A percentile compares a stretch with the other conserved stretches of the same genome.
Conservation (phyloP, 2,888 invertebrate genomes). For the Coleophora deauratella region DNA sequence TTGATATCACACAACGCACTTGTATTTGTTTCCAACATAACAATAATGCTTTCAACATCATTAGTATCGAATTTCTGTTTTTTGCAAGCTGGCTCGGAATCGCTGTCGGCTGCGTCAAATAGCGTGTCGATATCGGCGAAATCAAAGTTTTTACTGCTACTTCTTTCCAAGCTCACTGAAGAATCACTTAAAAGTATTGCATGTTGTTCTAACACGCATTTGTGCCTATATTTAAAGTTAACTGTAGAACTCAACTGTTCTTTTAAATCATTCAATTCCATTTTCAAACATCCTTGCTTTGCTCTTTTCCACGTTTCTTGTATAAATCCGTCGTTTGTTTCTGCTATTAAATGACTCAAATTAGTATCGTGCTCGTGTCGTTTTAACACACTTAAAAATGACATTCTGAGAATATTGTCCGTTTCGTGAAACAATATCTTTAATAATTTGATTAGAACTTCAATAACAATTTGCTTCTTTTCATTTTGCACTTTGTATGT, state of each 20-base stretch:
- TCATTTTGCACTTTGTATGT: constrained; percentile 21
- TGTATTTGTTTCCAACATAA: constrained; percentile 38
- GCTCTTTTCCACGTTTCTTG: constrained; percentile 21
- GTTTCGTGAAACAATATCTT: constrained; percentile 25
- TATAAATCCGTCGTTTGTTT: constrained; percentile 22
- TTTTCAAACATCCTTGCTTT: neutral
- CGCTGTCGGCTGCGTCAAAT: constrained; percentile 32
- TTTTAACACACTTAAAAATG: constrained; percentile 22
- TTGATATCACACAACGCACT: constrained; percentile 31
- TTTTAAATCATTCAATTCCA: constrained; percentile 13
- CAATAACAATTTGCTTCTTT: constrained; percentile 22
- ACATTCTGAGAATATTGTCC: constrained; percentile 25
- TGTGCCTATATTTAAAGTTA: constrained; percentile 29
- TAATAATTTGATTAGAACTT: constrained; percentile 24
- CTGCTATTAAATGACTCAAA: too few relatives aligned
- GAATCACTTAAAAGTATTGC: constrained; percentile 8
- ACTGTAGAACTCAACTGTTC: constrained; percentile 17
- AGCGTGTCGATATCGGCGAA: constrained; percentile 43
- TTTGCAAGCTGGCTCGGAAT: constrained; percentile 44
- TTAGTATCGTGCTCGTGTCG: constrained; percentile 3
- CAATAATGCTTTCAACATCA: constrained; percentile 33
- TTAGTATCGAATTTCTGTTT: constrained; percentile 36
- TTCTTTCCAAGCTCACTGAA: constrained; percentile 11
- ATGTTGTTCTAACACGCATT: constrained; percentile 27
- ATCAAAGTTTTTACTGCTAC: constrained; percentile 40